Evolutionary conservation across 2,113 vertebrate species (phyloP), one percentile per base, ranked within the genome.

Genomic region (Varanus salvator): DNA sequence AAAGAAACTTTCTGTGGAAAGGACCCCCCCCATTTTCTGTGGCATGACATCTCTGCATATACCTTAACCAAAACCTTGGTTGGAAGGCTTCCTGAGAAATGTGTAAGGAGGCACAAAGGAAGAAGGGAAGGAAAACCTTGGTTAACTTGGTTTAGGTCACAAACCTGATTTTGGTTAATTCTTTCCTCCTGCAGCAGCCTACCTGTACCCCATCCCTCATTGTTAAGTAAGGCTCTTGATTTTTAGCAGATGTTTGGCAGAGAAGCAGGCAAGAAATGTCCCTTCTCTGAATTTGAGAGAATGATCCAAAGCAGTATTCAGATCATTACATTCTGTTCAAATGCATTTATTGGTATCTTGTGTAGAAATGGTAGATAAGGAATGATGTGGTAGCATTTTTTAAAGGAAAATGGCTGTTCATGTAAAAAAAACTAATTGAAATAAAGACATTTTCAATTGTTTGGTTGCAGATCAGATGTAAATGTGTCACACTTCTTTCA

Each of bases 361-460:
- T 77, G 9, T 82, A 74, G 8, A 44, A 54, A 68, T 85, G 38
- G 57, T 83, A 83, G 68, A 72, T n/a, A 19, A 54, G 31, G 15
- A 38, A 87, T 80, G 34, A 52, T 81, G 68, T 82, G 52, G 44
- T 50, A n/a, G 54, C n/a, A 38, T 85, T 84, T 44, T 11, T 86
- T 86, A 38, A 64, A 17, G 1, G 9, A 83, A 75, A 84, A 48
- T 71, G n/a, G 64, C 21, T 44, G 69, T 74, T 50, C 25, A 11
- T 71, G 60, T 89, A 85, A 76, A 60, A 44, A 50, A 80, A 27
- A 83, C 4, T 78, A 71, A 25, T 66, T 89, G 54, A 85, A 89
- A 89, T 84, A 89, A 89, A 89, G 38, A 3, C 38, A 8, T 77
- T 89, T 84, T 44, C 25, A 52, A 17, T 84, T 52, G 60, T 77